phyloP scores from a whole-genome alignment of 2,888 invertebrate species.

The Ennomos quercinarius region DNA sequence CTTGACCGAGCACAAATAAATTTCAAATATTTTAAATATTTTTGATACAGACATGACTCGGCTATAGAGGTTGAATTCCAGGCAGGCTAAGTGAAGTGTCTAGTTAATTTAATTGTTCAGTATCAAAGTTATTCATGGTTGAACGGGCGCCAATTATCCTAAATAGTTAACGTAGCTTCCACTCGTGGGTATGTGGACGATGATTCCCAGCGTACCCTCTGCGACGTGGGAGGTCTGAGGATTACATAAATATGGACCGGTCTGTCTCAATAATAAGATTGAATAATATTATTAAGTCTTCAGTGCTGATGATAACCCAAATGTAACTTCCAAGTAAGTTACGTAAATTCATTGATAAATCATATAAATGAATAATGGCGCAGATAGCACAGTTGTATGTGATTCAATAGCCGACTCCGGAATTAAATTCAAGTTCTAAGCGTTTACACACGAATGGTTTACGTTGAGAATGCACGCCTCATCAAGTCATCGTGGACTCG shows the following conservation, averaged over 20 bases:
- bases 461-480: conserved; percentile 33
- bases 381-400: conserved; percentile 18
- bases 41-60: conserved; percentile 4
- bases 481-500: conserved; percentile 3
- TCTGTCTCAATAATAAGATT: conserved; percentile 35
- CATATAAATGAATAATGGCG: conserved; percentile 17
- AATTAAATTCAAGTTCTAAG: conserved; percentile 23
- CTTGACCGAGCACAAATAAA: conserved; percentile 5
- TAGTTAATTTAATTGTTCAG: conserved; percentile 38
- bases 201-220: conserved; percentile 38
- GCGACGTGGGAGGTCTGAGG: conserved; percentile 64
- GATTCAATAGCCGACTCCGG: conserved; percentile 16
- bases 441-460: conserved; percentile 17
- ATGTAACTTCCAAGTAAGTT: conserved; percentile 19
- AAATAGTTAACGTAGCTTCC: conserved; percentile 49
- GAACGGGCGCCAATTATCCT: conserved; percentile 58
- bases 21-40: conserved; percentile 25
- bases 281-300: conserved; percentile 17
- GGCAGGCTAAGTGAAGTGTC: conserved; percentile 31
- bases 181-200: conserved; percentile 38
- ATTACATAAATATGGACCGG: conserved; percentile 41
- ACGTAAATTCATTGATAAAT: conserved; percentile 28
- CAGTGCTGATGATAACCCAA: conserved; percentile 5
- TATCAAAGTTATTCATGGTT: conserved; percentile 50
- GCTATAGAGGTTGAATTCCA: conserved; percentile 3